Conservation (phyloP, 2,113 vertebrate species). For the Beaufortia kweichowensis region DNA sequence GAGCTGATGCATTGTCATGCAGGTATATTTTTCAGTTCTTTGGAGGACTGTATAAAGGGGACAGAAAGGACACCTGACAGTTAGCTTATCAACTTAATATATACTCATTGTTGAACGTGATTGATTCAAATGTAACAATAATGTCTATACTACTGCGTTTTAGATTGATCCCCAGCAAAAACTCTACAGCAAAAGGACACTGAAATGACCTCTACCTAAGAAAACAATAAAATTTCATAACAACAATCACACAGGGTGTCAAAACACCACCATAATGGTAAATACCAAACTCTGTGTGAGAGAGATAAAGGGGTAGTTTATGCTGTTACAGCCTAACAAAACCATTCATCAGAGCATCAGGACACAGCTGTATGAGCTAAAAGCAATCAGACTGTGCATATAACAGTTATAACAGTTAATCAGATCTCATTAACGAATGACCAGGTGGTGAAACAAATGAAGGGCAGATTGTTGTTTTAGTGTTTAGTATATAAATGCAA, state of each 20-base stretch:
- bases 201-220: not conserved
- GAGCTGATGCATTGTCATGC: not conserved
- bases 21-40: not conserved
- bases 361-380: slow-evolving; percentile 49
- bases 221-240: slow-evolving; percentile 29
- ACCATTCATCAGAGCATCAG: slow-evolving; percentile 19
- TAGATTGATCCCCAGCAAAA: too few species aligned
- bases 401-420: slow-evolving; percentile 29
- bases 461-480: not conserved
- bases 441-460: slow-evolving; percentile 29
- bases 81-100: not conserved
- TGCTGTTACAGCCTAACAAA: not conserved
- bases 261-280: not conserved
- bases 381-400: slow-evolving; percentile 47
- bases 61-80: too few species aligned
- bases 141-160: too few species aligned
- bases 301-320: not conserved
- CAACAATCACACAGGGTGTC: not conserved
- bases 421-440: slow-evolving; percentile 42
- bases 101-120: not conserved
- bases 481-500: slow-evolving; percentile 22
- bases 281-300: not conserved
- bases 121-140: not conserved
- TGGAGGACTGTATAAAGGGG: not conserved
- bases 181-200: too few species aligned